Base-by-base conservation (phyloP, 2,113 vertebrate species). In the Solea senegalensis region DNA sequence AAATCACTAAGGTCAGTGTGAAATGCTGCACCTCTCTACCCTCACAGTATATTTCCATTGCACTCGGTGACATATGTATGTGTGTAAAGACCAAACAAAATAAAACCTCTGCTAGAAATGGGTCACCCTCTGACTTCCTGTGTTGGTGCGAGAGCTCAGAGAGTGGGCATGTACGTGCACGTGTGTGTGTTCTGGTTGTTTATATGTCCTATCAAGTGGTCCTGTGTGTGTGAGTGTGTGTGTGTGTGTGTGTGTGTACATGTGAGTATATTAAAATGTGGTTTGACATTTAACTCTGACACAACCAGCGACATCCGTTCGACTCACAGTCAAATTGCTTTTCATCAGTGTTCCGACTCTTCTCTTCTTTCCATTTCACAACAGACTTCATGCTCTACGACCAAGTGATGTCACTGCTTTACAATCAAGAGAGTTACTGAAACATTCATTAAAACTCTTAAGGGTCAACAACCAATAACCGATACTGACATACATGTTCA, bases 201-300 rank as follows among this genome's bases (percentile, higher is more conserved):
- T 83, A 83, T 78, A 68, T 88, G 90, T 90, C 85, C 84, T 86
- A 78, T 85, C 83, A 89, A 83, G 88, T 87, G 88, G 90, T 88
- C 80, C 57, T 63, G 66, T 34, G 34, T 34, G 59, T 26, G 73
- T 54, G 40, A 59, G 71, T 64, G 55, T 52, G 44, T 66, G 53
- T 41, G 16, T 63, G 62, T 8, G 66, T 34, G 34, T 34, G 59
- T 26, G 73, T 54, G 40, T 45, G 63, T 13, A n/a, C 0, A 48
- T 5, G 62, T 7, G 63, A 69, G 74, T 79, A 74, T 88, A 91
- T 89, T 90, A 89, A 72, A 69, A 40, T 90, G 92, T 76, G 93
- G 92, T 92, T 90, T 93, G 93, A 94, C 93, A 93, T 94, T 93
- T 92, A 82, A 77, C 73, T 69, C 44, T 66, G 65, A 84, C 73